These are phyloP conservation scores for Enteromius viviparus DNA, from an alignment of 2,797 vertebrate genomes.

Conservation along the genomic window DNA sequence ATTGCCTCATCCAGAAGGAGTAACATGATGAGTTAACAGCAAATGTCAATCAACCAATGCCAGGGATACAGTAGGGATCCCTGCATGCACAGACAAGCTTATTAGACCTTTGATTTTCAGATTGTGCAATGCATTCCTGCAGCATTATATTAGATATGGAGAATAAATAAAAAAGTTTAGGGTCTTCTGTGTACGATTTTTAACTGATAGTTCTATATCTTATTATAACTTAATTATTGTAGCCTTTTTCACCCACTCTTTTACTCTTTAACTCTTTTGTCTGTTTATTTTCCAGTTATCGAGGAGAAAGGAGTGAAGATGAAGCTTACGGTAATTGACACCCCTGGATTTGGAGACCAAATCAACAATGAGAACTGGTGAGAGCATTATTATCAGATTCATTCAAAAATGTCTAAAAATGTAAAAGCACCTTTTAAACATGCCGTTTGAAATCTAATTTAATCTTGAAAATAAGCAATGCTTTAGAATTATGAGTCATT, in stretches of 20 bases:
- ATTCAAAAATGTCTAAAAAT: neutral
- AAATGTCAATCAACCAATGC: constrained; percentile 35
- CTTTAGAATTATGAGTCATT: neutral
- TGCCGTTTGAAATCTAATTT: neutral
- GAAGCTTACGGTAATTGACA: constrained; percentile 88
- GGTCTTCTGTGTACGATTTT: neutral
- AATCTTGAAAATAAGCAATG: neutral
- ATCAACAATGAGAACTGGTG: constrained; percentile 91
- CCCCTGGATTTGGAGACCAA: constrained; percentile 88
- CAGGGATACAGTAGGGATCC: constrained; percentile 11
- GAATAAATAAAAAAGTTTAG: neutral
- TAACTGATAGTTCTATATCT: neutral
- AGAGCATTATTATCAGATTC: constrained; percentile 17
- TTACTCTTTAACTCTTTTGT: constrained; percentile 2
- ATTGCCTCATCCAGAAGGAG: constrained; percentile 39
- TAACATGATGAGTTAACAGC: constrained; percentile 33
- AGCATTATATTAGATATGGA: constrained; percentile 2
- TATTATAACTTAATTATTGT: neutral
- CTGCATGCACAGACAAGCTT: constrained; percentile 20
- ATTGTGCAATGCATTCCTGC: neutral
- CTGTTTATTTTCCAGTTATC: constrained; percentile 73
- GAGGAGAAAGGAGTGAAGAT: constrained; percentile 88
- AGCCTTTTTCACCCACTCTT: constrained; percentile 29
- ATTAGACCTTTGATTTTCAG: constrained; percentile 17
- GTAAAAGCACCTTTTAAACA: neutral